Evolutionary conservation across 2,888 invertebrate genomes (phyloP), one percentile per base, ranked within the genome.

Genomic region (Troglohyphantes excavatus): DNA sequence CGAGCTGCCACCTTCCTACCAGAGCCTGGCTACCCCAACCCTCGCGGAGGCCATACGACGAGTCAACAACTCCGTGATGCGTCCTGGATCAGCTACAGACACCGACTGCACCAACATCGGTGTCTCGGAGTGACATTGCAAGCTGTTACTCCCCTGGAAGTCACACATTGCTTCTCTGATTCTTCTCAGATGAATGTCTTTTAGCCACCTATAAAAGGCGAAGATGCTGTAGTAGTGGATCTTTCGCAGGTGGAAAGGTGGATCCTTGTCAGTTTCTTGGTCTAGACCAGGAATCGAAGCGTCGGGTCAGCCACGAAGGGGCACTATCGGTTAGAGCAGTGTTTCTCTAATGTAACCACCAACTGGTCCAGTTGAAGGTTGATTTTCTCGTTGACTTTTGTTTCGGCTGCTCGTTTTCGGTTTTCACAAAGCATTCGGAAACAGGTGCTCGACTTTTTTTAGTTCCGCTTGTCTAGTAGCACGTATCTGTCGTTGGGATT

Each of bases 261-360:
- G 82, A 70, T 83, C 53, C 83, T 82, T 89, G 89, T 83, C 89
- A 73, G 73, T 88, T 73, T 81, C 76, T 83, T 83, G 89, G 76
- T 89, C 70, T 89, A 83, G 78, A 78, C 84, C 78, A 46, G 59
- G 83, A 83, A 82, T 89, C 75, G 90, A 84, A 70, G 84, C 78
- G 84, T 83, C 84, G 78, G 90, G 84, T 79, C 78, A 76, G 84
- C 90, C 65, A 90, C 83, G 79, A 63, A 79, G 84, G 53, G 90
- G 90, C 90, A 84, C 90, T 88, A 90, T 88, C 68, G 89, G 78
- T 90, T 84, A 90, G 90, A 90, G 90, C 89, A 89, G 89, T 89
- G 89, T 89, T 82, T 88, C 88, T 88, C 88, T 82, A 88, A 82
- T 83, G 83, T 76, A 53, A 82, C 81, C 87, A 88, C 75, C 87